A percentile compares a stretch with the other conserved stretches of the same genome.
These are phyloP conservation scores for Periophthalmodon schlosseri DNA, from an alignment of 2,113 vertebrate species.

Conservation along the genomic window DNA sequence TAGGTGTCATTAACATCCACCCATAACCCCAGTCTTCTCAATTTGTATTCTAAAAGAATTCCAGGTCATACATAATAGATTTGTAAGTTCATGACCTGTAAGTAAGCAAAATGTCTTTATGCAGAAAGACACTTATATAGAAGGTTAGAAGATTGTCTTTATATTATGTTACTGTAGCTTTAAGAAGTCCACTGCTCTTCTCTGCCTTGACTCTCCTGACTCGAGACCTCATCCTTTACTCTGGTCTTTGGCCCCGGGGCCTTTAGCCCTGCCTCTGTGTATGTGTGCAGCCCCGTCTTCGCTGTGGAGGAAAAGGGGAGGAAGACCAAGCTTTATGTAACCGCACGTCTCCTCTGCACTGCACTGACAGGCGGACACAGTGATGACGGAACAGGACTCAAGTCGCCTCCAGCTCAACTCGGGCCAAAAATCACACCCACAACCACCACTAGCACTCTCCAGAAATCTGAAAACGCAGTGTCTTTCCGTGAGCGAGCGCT, in stretches of 20 bases:
- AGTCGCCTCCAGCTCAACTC: conserved; percentile 55
- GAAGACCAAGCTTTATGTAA: conserved; percentile 56
- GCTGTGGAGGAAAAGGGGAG: conserved; percentile 36
- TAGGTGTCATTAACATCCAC: no score
- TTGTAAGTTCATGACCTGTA: no score
- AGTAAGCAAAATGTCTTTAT: no score
- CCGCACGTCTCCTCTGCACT: conserved; percentile 44
- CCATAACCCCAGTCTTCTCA: no score
- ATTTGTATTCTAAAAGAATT: no score
- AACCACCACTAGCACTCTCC: conserved; percentile 9
- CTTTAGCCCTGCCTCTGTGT: conserved; percentile 6
- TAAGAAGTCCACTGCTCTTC: background rate
- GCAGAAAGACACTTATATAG: no score
- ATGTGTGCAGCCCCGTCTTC: conserved; percentile 25
- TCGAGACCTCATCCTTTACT: conserved; percentile 7
- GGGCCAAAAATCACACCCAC: conserved; percentile 41
- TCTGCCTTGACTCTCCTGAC: background rate
- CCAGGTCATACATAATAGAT: no score
- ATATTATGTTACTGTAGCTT: background rate
- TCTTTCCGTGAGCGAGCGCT: conserved; percentile 38
- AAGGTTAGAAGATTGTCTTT: no score
- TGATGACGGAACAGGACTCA: conserved; percentile 66
- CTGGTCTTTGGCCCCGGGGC: conserved; percentile 21
- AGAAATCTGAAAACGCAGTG: conserved; percentile 1
- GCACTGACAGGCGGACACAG: conserved; percentile 53